Evolutionary conservation across 2,888 invertebrate genomes (phyloP).

Genomic region (Stenoptilia bipunctidactyla): DNA sequence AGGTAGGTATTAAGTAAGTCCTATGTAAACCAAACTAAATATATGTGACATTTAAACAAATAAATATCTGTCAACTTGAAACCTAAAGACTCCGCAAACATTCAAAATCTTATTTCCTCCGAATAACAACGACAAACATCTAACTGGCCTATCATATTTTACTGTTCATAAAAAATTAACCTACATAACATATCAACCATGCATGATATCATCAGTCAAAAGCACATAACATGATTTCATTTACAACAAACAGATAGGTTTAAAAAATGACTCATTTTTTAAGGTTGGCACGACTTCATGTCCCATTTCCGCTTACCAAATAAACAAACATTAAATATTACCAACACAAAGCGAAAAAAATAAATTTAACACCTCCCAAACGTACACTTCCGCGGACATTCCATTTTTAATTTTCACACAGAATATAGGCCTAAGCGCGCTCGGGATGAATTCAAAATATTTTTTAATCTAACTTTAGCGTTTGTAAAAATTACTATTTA

Average conservation of each 20-base stretch:
- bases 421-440: constrained; percentile 55
- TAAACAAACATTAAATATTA: constrained; percentile 60
- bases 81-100: too few species aligned
- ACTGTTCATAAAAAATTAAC: too few species aligned
- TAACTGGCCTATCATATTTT: too few species aligned
- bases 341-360: constrained; percentile 49
- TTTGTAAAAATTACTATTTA: constrained; percentile 72
- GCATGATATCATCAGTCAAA: constrained; percentile 19
- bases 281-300: constrained; percentile 11
- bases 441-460: not conserved
- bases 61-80: too few species aligned
- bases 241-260: constrained; percentile 27
- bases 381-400: constrained; percentile 46
- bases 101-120: too few species aligned
- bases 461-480: constrained; percentile 71
- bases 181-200: too few species aligned
- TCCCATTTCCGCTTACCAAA: constrained; percentile 36
- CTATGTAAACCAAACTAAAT: too few species aligned
- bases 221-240: constrained; percentile 30
- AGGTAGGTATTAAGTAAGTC: too few species aligned
- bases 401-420: constrained; percentile 45
- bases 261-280: constrained; percentile 29
- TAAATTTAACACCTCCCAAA: constrained; percentile 58
- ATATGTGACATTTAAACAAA: too few species aligned
- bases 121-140: too few species aligned